Conservation (phyloP, 1,140 invertebrate species). For the Drosophila murphyi region DNA sequence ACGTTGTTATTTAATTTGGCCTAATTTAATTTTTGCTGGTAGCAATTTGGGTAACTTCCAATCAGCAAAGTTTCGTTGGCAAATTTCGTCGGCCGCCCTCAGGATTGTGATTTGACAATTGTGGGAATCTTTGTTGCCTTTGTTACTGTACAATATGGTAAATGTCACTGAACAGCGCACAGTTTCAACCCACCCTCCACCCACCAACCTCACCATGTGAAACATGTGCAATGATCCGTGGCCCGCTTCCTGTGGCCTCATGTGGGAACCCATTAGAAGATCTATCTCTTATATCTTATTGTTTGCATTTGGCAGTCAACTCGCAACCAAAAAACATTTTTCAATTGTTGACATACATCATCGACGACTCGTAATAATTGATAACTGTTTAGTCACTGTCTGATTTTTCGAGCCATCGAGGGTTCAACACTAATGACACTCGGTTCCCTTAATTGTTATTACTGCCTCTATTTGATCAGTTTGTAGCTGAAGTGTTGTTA, state of each 20-base stretch:
- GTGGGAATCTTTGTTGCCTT: conserved; percentile 62
- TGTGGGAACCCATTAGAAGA: conserved; percentile 57
- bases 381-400: conserved; percentile 78
- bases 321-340: conserved; percentile 36
- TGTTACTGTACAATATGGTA: conserved; percentile 55
- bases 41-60: conserved; percentile 38
- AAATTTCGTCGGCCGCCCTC: conserved; percentile 3
- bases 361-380: conserved; percentile 67
- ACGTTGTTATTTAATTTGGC: conserved; percentile 66
- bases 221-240: conserved; percentile 70
- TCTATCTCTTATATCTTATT: conserved; percentile 13
- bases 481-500: conserved; percentile 31
- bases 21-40: conserved; percentile 79
- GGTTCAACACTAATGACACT: conserved; percentile 44
- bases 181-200: conserved; percentile 27
- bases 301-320: conserved; percentile 39
- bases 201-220: neutral
- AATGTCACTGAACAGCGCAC: conserved; percentile 31
- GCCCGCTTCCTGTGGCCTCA: conserved; percentile 32
- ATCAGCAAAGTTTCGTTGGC: conserved; percentile 6
- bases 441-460: conserved; percentile 44
- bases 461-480: conserved; percentile 29
- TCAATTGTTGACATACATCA: conserved; percentile 55
- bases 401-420: conserved; percentile 58
- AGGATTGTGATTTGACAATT: conserved; percentile 74